phyloP scores from a whole-genome alignment of 2,113 vertebrate species.

The Gobiocypris rarus region DNA sequence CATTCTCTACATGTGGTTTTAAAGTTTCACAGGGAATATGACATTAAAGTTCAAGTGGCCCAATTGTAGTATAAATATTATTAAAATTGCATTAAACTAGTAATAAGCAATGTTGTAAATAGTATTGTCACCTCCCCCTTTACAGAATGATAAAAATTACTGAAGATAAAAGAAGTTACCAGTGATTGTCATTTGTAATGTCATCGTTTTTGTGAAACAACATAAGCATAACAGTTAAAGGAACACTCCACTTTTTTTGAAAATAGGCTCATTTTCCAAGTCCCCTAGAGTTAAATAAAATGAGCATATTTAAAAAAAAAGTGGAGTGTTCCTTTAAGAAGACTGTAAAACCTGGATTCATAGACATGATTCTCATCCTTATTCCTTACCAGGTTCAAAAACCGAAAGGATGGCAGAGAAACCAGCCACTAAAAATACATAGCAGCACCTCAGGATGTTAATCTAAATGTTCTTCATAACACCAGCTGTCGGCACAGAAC shows the following conservation, averaged over 20 bases:
- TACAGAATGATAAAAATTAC: not conserved
- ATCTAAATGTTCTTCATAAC: slow-evolving; percentile 19
- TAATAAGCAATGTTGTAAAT: too few species aligned
- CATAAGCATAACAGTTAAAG: not conserved
- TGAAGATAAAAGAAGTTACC: not conserved
- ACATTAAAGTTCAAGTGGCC: not conserved
- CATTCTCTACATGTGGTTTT: not conserved
- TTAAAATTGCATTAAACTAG: not conserved
- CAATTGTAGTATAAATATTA: not conserved
- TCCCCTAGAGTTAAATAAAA: too few species aligned
- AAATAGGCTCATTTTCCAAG: too few species aligned
- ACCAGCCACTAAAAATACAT: not conserved
- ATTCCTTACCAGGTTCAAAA: not conserved
- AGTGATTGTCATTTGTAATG: not conserved
- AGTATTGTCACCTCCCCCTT: not conserved
- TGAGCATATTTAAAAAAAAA: too few species aligned
- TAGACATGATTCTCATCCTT: not conserved
- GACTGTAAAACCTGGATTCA: not conserved
- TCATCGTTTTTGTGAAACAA: not conserved
- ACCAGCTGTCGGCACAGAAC: slow-evolving; percentile 18
- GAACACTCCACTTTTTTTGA: too few species aligned
- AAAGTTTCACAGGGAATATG: not conserved
- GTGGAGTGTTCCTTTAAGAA: too few species aligned
- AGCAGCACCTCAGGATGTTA: slow-evolving; percentile 10
- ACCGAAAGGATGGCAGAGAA: not conserved